phyloP scores from a whole-genome alignment of 1,140 invertebrate genomes.

The honey bee (Apis mellifera) region Amel_HAv3.1 CM009939.2:11464501-11465000 shows the following conservation, averaged over 20 bases:
- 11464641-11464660: background rate
- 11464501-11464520: background rate
- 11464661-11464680: background rate
- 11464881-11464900: background rate
- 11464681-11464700: background rate
- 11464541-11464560: background rate
- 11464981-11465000: slow-evolving; percentile 48
- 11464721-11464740: slow-evolving; percentile 23
- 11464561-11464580: background rate
- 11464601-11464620: background rate
- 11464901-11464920: background rate
- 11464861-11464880: background rate
- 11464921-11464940: slow-evolving; percentile 7
- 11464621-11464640: background rate
- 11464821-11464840: slow-evolving; percentile 29
- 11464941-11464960: slow-evolving; percentile 18
- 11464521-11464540: background rate
- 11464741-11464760: background rate
- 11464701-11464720: slow-evolving; percentile 1
- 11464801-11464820: background rate
- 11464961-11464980: slow-evolving; percentile 41
- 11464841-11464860: background rate
- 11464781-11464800: slow-evolving; percentile 22
- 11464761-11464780: background rate
- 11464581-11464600: background rate